Percentiles rank a stretch among this genome's conserved stretches.
phyloP scores from a whole-genome alignment of 2,888 invertebrate genomes.

The Aporophyla lueneburgensis region DNA sequence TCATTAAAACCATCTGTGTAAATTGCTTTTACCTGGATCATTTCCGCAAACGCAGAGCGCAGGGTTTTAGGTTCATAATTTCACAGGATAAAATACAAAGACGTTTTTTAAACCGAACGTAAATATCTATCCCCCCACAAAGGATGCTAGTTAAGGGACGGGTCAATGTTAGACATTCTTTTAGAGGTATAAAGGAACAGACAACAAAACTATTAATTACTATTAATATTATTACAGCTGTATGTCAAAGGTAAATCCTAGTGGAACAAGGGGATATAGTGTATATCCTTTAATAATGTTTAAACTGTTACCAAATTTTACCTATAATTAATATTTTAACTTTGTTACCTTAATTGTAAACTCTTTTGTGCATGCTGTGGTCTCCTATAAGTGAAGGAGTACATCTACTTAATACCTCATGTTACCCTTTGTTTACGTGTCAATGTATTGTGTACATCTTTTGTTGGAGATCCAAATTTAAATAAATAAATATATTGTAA shows the following conservation, averaged over 20 bases:
- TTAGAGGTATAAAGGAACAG: slow-evolving; percentile 20
- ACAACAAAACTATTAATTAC: slow-evolving; percentile 15
- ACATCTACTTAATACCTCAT: too few species aligned
- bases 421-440: too few species aligned
- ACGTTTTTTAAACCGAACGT: not conserved
- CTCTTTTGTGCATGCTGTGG: too few species aligned
- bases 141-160: not conserved
- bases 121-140: not conserved
- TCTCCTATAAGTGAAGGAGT: too few species aligned
- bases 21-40: not conserved
- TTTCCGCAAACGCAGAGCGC: slow-evolving; percentile 1
- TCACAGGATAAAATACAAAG: not conserved
- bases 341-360: too few species aligned
- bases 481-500: slow-evolving; percentile 13
- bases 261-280: not conserved
- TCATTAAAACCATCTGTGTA: slow-evolving; percentile 21
- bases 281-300: too few species aligned
- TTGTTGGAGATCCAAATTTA: too few species aligned
- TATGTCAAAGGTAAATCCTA: slow-evolving; percentile 48
- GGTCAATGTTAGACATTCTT: not conserved
- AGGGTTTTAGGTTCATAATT: not conserved
- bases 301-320: too few species aligned
- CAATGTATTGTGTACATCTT: too few species aligned
- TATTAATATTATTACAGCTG: too few species aligned
- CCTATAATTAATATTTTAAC: too few species aligned